Base-by-base conservation (phyloP, 2,113 vertebrate genomes). In the Pterocles orientalis region DNA sequence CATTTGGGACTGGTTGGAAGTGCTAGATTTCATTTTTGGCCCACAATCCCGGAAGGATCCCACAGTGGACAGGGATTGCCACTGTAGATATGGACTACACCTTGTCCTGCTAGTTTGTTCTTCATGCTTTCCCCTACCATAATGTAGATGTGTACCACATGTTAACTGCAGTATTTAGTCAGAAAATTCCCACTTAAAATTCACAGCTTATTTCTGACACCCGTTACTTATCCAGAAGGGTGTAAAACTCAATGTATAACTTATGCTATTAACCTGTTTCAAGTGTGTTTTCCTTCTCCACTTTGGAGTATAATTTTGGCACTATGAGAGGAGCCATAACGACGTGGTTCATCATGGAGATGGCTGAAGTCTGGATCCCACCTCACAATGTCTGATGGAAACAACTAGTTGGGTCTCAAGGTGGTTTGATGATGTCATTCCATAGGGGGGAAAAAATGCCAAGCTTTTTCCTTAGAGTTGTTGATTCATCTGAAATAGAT, bases 261-360 rank as follows among this genome's bases (percentile, higher is more conserved):
- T 57, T 41, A 13, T 0, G 5, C 20, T 54, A 21, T 57, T 79
- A 77, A 36, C 3, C 4, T 39, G 18, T 41, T 84, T 76, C 34
- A 41, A 79, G 45, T 25, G 47, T 41, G 13, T 19, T 84, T 82
- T 76, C 23, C 25, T 78, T 18, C 61, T 54, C 33, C 7, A 3
- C 64, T 93, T 61, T 24, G 61, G 25, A 82, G 77, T 45, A 39
- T 18, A 39, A 13, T 10, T 93, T 57, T 51, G 36, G 17, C 15
- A 7, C 7, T 29, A 3, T n/a, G 31, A 41, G 19, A 64, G 25
- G 31, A 86, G 45, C 24, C 0, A 0, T 3, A 48, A 29, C 3
- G 4, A 23, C 69, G 36, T 1, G 1, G 18, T 60, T 80, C 60
- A 51, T 36, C 25, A 19, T 0, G 2, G 43, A 29, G 29, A 39